Evolutionary conservation across 2,113 vertebrate genomes (phyloP).

Genomic region (Zosterops hypoxanthus): DNA sequence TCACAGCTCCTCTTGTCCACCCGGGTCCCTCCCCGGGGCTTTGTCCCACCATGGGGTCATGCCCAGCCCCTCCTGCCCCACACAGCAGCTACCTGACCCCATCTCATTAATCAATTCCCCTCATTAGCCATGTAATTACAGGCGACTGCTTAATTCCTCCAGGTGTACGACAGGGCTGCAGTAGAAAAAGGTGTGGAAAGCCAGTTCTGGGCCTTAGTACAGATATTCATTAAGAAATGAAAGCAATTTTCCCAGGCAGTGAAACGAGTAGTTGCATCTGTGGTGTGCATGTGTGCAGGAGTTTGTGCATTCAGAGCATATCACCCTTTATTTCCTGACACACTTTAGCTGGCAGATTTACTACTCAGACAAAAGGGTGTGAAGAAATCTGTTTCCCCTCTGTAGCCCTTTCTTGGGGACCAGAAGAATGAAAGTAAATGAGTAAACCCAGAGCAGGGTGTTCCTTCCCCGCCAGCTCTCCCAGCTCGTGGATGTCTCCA

Average conservation of each 20-base stretch:
- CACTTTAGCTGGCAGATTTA: background rate
- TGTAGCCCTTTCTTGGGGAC: background rate
- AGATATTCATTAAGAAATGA: background rate
- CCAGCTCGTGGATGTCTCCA: rapidly evolving
- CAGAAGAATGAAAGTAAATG: background rate
- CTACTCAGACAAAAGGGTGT: background rate
- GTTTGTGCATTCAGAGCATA: background rate
- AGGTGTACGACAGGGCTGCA: background rate
- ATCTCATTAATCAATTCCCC: background rate
- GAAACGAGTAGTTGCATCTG: background rate
- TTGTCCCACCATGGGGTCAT: background rate
- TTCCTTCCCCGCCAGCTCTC: background rate
- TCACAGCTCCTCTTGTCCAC: background rate
- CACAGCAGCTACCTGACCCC: background rate
- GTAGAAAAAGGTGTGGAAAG: background rate
- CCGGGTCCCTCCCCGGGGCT: rapidly evolving
- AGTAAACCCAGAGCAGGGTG: background rate
- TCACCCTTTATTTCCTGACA: background rate
- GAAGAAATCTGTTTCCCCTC: background rate
- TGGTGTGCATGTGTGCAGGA: background rate
- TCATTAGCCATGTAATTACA: background rate
- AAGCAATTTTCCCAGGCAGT: background rate
- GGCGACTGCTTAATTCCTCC: background rate
- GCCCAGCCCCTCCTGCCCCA: background rate
- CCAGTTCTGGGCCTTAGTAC: background rate